Evolutionary conservation across 2,888 invertebrate genomes (phyloP), one percentile per base, ranked within the genome.

Genomic region (Phengaris arion): DNA sequence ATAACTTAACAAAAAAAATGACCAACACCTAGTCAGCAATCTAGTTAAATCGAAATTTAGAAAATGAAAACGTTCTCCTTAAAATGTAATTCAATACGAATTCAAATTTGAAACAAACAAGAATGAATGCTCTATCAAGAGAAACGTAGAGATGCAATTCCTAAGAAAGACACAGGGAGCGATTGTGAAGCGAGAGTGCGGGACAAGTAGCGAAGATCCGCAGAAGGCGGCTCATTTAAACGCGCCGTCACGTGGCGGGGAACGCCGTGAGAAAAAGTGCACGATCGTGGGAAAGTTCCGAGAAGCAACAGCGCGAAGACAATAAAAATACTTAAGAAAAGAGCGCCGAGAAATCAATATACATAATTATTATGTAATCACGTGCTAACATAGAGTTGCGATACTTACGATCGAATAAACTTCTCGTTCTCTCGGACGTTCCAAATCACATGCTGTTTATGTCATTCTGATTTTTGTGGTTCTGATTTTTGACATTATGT

Each of bases 131-230:
- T 22, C 59, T 3, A 45, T 35, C 64, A 2, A 12, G 64, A 35
- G 35, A 64, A 22, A 59, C 15, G 57, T 12, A 12, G 52, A 52
- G 10, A 48, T 45, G 70, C 52, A 70, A 12, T 48, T 46, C 70
- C 46, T 48, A 12, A 12, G 52, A 70, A 70, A 51, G 52, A 52
- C 72, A 72, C 72, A 72, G 54, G 22, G 72, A 72, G 54, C 54
- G 12, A 72, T 72, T 35, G 52, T 13, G 35, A 35, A 35, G 22
- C 7, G 54, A 35, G 52, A 54, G n/a, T 35, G 54, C 4, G 54
- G 35, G 35, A 35, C 72, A 72, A 35, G 35, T 52, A 72, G 13
- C 8, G 52, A 52, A 22, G 12, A 15, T 22, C 72, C 13, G 7
- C 13, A 9, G 48, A 2, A 54, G 35, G 51, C 54, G 15, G 22